Conservation (phyloP, 2,888 invertebrate species). For the Stenodema calcarata region DNA sequence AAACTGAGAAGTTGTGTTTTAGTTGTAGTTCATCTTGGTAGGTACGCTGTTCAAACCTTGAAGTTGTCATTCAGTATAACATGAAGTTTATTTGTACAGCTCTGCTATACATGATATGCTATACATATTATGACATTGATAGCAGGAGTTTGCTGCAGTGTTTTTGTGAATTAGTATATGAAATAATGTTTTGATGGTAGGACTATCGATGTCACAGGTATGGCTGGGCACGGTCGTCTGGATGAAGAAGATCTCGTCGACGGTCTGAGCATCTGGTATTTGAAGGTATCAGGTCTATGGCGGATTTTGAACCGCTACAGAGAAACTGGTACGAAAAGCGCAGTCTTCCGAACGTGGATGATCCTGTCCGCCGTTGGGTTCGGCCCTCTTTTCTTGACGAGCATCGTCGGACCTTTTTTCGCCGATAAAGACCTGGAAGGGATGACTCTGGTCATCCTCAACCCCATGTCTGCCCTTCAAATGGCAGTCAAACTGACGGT, state of each 20-base stretch:
- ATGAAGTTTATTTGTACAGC: too few relatives aligned
- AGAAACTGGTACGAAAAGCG: neutral
- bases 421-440: neutral
- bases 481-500: neutral
- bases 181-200: too few relatives aligned
- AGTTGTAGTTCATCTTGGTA: too few relatives aligned
- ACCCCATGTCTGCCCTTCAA: neutral
- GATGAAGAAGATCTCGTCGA: neutral
- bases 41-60: too few relatives aligned
- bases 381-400: neutral
- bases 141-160: too few relatives aligned
- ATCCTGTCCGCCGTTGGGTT: neutral
- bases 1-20: too few relatives aligned
- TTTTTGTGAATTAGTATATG: too few relatives aligned
- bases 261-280: neutral
- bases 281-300: constrained; percentile 2
- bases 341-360: neutral
- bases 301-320: neutral
- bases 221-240: neutral
- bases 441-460: neutral
- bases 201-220: neutral
- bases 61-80: too few relatives aligned
- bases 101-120: too few relatives aligned
- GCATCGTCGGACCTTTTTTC: neutral
- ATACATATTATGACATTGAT: too few relatives aligned